These are phyloP conservation scores for Steromphala cineraria DNA, from an alignment of 2,888 invertebrate genomes.

Conservation along the genomic window DNA sequence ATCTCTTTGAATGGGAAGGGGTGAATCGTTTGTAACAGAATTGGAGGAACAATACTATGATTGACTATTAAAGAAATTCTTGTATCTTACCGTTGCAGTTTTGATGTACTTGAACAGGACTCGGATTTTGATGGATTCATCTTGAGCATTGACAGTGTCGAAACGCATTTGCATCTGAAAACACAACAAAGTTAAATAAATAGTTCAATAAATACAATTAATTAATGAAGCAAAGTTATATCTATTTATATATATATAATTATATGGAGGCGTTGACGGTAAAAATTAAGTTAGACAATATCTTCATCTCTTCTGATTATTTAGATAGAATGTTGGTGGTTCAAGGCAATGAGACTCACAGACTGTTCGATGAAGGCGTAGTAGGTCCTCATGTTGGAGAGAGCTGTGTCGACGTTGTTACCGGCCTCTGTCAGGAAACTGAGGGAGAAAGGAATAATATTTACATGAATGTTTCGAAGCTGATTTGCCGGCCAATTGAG, in stretches of 20 bases:
- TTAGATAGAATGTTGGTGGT: too few species aligned
- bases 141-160: background rate
- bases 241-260: too few species aligned
- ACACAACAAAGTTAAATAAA: background rate
- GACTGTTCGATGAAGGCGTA: constrained; percentile 8
- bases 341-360: background rate
- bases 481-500: too few species aligned
- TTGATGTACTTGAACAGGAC: background rate
- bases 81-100: background rate
- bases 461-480: too few species aligned
- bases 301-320: background rate
- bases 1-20: too few species aligned
- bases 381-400: background rate
- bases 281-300: too few species aligned
- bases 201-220: background rate
- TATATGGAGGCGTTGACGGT: too few species aligned
- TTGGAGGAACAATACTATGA: too few species aligned
- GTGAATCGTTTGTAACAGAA: too few species aligned
- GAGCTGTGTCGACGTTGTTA: background rate
- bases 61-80: too few species aligned
- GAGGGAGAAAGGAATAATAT: background rate
- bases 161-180: background rate
- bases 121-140: background rate
- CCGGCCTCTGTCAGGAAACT: background rate
- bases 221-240: too few species aligned